Conservation (phyloP, 64 coral and sea anemone species). For the Orbicella faveolata region DNA sequence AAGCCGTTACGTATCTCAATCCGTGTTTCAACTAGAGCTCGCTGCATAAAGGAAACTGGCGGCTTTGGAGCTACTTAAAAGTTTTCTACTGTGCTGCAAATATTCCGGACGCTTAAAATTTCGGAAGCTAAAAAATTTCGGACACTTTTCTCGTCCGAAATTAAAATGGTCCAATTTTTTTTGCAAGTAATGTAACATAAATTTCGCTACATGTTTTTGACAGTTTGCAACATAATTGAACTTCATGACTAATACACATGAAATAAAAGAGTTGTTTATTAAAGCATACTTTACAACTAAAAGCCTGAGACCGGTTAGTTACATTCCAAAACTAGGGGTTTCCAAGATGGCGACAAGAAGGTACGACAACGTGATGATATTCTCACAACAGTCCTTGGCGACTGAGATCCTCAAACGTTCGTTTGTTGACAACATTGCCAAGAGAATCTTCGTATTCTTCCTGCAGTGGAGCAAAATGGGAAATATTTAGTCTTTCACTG, state of each 20-base stretch:
- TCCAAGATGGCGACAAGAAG: background rate
- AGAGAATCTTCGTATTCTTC: constrained; percentile 96
- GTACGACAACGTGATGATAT: background rate
- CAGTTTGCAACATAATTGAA: background rate
- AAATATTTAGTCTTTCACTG: background rate
- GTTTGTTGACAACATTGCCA: constrained; percentile 92
- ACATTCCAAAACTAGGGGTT: background rate
- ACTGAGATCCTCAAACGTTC: constrained; percentile 96
- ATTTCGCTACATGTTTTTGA: no score
- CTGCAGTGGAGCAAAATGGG: constrained; percentile 38
- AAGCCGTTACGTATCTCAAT: no score
- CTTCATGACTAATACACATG: background rate
- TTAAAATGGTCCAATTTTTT: no score
- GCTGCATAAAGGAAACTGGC: no score
- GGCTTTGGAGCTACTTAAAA: no score
- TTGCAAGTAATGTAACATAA: no score
- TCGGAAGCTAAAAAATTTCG: no score
- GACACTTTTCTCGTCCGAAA: no score
- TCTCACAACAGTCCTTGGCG: constrained; percentile 84
- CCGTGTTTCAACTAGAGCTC: no score
- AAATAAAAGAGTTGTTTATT: constrained; percentile 3
- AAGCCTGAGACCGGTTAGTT: background rate
- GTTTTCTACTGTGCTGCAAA: no score
- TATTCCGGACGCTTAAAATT: no score
- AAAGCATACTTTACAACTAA: constrained; percentile 18